phyloP scores from a whole-genome alignment of 2,113 vertebrate genomes.

The Microcebus lehilahytsara region DNA sequence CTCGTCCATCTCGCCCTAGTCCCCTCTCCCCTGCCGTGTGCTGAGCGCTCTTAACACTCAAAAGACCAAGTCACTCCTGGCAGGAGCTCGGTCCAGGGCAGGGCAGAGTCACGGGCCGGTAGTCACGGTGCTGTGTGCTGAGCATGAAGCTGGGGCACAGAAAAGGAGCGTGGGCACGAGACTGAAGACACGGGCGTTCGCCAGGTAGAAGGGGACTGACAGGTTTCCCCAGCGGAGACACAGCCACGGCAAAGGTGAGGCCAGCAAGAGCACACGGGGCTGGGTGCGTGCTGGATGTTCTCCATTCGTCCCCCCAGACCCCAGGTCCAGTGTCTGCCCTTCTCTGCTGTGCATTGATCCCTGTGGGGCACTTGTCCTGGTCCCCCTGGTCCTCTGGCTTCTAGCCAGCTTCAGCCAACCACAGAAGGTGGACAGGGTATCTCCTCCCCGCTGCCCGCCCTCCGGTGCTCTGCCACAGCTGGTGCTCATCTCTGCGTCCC shows the following conservation, averaged over 20 bases:
- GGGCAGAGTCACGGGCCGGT: not conserved
- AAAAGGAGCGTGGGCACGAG: not conserved
- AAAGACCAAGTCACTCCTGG: not conserved
- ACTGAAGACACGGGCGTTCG: not conserved
- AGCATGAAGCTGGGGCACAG: not conserved
- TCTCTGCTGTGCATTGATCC: not conserved
- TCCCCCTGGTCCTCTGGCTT: not conserved
- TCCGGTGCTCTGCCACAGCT: no score
- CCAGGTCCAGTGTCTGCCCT: not conserved
- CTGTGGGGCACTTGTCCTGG: not conserved
- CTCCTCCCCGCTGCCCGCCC: not conserved
- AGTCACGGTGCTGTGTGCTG: not conserved
- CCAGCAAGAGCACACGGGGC: not conserved
- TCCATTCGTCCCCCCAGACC: not conserved
- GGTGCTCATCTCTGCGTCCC: not conserved
- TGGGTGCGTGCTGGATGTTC: not conserved
- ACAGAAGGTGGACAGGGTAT: accelerated
- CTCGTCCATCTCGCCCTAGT: not conserved
- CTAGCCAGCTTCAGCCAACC: not conserved
- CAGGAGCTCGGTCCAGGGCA: not conserved
- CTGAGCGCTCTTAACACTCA: not conserved
- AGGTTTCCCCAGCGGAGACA: not conserved
- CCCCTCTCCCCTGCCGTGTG: no score
- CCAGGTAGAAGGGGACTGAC: no score
- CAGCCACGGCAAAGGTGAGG: not conserved